Evolutionary conservation across 2,888 invertebrate genomes (phyloP).

Genomic region (Mythimna loreyi): DNA sequence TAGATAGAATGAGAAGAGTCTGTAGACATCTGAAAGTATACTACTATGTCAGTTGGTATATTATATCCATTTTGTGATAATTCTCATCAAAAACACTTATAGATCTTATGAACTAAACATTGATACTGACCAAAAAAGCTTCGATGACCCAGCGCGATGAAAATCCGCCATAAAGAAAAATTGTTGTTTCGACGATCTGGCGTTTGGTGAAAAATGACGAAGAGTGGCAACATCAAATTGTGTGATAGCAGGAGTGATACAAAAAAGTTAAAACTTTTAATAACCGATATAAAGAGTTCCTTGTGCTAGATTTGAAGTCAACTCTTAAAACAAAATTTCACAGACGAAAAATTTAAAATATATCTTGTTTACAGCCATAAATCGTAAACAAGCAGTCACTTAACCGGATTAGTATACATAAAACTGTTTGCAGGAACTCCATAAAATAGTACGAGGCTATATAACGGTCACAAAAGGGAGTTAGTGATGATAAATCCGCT

Average conservation of each 20-base stretch:
- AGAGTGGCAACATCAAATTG: background rate
- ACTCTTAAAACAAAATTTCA: background rate
- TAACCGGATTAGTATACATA: conserved; percentile 70
- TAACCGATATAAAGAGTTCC: background rate
- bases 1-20: conserved; percentile 8
- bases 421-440: conserved; percentile 68
- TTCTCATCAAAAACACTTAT: background rate
- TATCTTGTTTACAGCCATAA: conserved; percentile 37
- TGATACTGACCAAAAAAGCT: background rate
- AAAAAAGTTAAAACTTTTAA: background rate
- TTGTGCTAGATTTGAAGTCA: background rate
- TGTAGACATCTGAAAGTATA: background rate
- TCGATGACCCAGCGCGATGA: background rate
- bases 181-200: background rate
- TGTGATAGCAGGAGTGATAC: background rate
- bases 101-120: background rate
- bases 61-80: too few species aligned
- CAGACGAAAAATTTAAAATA: conserved; percentile 8
- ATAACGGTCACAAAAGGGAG: conserved; percentile 65
- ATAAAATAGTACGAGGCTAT: conserved; percentile 64
- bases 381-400: conserved; percentile 63
- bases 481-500: conserved; percentile 48
- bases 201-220: background rate
- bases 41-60: conserved; percentile 5
- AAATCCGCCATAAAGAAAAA: background rate